Base-by-base conservation (phyloP, 2,888 invertebrate genomes). In the Baronia brevicornis region DNA sequence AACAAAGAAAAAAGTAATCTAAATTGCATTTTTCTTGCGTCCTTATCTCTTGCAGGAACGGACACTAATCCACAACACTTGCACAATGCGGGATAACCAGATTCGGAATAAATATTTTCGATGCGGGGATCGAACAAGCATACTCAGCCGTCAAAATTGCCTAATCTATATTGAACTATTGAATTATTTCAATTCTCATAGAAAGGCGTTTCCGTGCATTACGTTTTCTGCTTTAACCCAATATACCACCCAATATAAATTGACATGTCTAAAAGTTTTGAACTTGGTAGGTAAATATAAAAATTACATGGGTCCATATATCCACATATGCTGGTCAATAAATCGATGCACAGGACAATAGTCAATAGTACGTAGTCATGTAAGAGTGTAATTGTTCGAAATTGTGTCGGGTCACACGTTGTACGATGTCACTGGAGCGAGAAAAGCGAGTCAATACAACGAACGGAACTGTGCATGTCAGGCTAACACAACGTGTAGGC, bases 381-480 rank as follows among this genome's bases (percentile, higher is more conserved):
- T 69, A 73, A 78, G 55, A 51, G 49, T 51, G 49, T 51, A 48
- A 64, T 61, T 62, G 60, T 67, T 56, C 46, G 48, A 52, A 50
- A 38, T 39, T 42, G 42, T 41, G 43, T 12, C 33, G 30, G 25
- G 11, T n/a, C 47, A 46, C 51, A 48, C 43, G 50, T 54, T 54
- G 47, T 64, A 58, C 53, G 51, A 46, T 55, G 39, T 54, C 71
- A 70, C 57, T 78, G 69, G 64, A 68, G 65, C 78, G 67, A 56
- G 58, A 54, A 65, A 56, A 51, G 46, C 60, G 44, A 54, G 57
- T 62, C 66, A 60, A 62, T 77, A 65, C 69, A 73, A 72, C 63
- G 60, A 61, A 60, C 79, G 79, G 79, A 79, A 77, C 72, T 79
- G 49, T 62, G 79, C 58, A 48, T 72, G 70, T 75, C 72, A 69